A percentile compares a stretch with the other conserved stretches of the same genome.
phyloP scores from a whole-genome alignment of 2,888 invertebrate species.

The Troides oblongomaculatus region DNA sequence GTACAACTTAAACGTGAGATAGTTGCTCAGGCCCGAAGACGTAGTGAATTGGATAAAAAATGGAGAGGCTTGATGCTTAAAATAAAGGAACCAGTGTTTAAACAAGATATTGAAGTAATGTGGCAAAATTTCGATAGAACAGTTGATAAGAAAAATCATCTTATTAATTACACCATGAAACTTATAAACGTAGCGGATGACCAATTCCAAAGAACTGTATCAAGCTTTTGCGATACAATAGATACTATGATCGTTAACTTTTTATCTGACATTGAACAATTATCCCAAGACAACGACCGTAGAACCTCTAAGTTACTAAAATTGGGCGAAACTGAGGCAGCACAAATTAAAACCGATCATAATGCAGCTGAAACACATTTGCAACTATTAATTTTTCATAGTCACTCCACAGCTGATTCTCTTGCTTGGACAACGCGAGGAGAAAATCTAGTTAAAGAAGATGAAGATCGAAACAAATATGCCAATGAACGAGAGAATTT shows the following conservation, averaged over 20 bases:
- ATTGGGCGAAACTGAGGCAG: constrained; percentile 49
- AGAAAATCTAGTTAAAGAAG: constrained; percentile 67
- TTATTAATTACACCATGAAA: constrained; percentile 77
- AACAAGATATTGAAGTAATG: constrained; percentile 63
- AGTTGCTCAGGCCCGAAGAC: constrained; percentile 50
- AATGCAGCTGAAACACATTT: constrained; percentile 65
- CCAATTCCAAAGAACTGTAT: constrained; percentile 82
- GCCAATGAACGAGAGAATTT: constrained; percentile 58
- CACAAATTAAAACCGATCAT: constrained; percentile 51
- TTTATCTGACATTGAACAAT: constrained; percentile 53
- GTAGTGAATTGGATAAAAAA: constrained; percentile 55
- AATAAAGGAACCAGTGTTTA: constrained; percentile 68
- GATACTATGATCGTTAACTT: constrained; percentile 80
- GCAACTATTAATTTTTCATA: constrained; percentile 62
- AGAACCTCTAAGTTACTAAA: constrained; percentile 51
- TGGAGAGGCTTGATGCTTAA: constrained; percentile 66
- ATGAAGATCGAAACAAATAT: constrained; percentile 63
- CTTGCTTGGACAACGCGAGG: constrained; percentile 65
- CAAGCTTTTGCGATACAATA: constrained; percentile 82
- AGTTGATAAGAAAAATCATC: constrained; percentile 79
- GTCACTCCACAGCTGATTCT: constrained; percentile 57
- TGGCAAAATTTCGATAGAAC: constrained; percentile 76
- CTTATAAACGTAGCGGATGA: constrained; percentile 82
- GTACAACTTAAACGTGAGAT: constrained; percentile 62
- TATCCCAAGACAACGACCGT: constrained; percentile 54